Evolutionary conservation across 1,140 invertebrate species (phyloP), one percentile per base, ranked within the genome.

Genomic region (Drosophila tani): DNA sequence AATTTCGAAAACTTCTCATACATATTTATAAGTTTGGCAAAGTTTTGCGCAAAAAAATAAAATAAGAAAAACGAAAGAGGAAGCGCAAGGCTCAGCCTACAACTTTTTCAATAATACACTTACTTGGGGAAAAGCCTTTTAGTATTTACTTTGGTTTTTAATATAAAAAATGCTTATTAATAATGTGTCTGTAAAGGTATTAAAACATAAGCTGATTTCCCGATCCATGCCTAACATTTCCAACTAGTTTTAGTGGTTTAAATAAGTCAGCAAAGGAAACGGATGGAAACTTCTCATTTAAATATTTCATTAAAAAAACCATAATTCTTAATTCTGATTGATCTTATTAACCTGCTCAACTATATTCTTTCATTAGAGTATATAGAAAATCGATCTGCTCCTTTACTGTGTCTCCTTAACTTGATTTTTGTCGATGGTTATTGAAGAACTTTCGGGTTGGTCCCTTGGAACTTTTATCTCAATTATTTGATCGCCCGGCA

Each of bases 1-100:
- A 91, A 91, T 91, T 91, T 91, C 69, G 71, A 90, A 75, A 90
- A 91, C 83, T 87, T 81, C 84, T 91, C 91, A 92, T 92, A 91
- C 91, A 91, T 92, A 91, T 92, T 91, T 92, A 91, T 91, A 92
- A 91, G 90, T 81, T 81, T 88, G 64, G 75, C 75, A 87, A 82
- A 83, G 38, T 46, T 69, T 79, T 76, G 83, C 88, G 73, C 71
- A 67, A 74, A 81, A 51, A 40, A 24, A 12, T 27, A 65, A 56
- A 21, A 17, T 12, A 41, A 63, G 32, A 29, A 55, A 43, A 29
- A 35, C 17, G 3, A 24, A 45, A 29, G 41, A 62, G 46, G 24
- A 81, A 81, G 84, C 81, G 78, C 74, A 84, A 85, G 76, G 75
- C 77, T 79, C 84, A 58, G 81, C 74, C 71, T 71, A 83, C 84